Evolutionary conservation across 2,888 invertebrate species (phyloP), one percentile per base, ranked within the genome.

Genomic region (Margaritifera margaritifera): DNA sequence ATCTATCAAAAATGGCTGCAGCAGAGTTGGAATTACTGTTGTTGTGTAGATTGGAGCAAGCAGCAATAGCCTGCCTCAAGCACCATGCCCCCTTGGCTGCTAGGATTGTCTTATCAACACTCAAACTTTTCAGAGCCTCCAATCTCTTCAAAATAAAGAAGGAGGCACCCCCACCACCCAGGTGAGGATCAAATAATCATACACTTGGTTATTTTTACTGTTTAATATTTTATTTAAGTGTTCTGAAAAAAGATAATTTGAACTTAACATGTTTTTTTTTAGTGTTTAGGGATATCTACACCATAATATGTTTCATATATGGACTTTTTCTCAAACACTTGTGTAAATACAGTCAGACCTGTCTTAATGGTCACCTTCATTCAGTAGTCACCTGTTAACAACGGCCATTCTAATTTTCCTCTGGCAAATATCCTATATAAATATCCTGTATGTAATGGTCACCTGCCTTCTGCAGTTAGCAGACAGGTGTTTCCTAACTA

Each of bases 51-150:
- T 75, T 89, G 60, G 85, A 86, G 75, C 84, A 87, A 72, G 82
- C 88, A 0, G 73, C 71, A 62, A 82, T 89, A 27, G 86, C 88
- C 18, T 69, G 77, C 42, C 87, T 88, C 80, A 87, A 87, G 65
- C 89, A 89, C 63, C 89, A 89, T 66, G 84, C 87, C 24, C 82
- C 86, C 18, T 80, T 89, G 81, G 88, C 89, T 11, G 86, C 89
- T n/a, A 80, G 86, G 15, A 82, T 80, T 63, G 80, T 83, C 25
- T 76, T 89, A 68, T 78, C 81, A 8, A 85, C 89, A 2, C 77
- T 89, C 64, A 86, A 83, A 70, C 66, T 88, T 64, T 78, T 89
- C 22, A 86, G 87, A 72, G 74, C 78, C 8, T 81, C 86, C 0
- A 55, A 75, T 25, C 66, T 86, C 42, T 84, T 85, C 65, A 80